phyloP scores from a whole-genome alignment of 2,113 vertebrate genomes.

The Oncorhynchus nerka region DNA sequence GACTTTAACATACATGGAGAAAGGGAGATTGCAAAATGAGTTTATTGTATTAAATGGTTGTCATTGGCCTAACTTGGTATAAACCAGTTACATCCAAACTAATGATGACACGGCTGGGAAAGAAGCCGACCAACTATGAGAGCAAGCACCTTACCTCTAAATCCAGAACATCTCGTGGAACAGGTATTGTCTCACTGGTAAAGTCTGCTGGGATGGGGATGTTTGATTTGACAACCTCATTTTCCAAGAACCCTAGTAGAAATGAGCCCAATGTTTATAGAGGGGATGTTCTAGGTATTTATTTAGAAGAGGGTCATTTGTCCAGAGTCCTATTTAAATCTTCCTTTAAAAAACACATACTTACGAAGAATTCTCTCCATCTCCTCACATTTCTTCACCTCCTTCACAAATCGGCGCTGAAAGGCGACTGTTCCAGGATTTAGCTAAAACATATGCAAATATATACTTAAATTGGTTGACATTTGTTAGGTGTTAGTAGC shows the following conservation, averaged over 20 bases:
- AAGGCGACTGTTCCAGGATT: conserved; percentile 39
- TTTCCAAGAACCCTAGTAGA: conserved; percentile 45
- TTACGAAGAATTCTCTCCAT: conserved; percentile 48
- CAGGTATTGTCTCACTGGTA: conserved; percentile 26
- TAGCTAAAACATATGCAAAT: conserved; percentile 32
- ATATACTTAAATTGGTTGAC: not conserved
- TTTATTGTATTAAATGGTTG: not conserved
- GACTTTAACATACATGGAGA: conserved; percentile 16
- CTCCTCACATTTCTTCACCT: conserved; percentile 58
- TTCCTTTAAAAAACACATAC: too few species aligned
- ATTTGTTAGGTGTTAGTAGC: too few species aligned
- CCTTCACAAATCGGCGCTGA: conserved; percentile 58
- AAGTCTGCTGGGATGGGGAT: conserved; percentile 33
- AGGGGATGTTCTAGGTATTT: too few species aligned
- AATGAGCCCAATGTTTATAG: too few species aligned
- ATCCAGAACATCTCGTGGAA: conserved; percentile 50
- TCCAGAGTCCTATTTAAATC: too few species aligned
- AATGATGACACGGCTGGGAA: too few species aligned
- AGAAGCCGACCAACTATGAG: too few species aligned
- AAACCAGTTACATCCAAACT: too few species aligned
- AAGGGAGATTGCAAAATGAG: too few species aligned
- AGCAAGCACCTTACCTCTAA: conserved; percentile 45
- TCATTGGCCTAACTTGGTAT: too few species aligned
- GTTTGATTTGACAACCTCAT: conserved; percentile 47
- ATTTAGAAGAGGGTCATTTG: too few species aligned